Percentiles rank a stretch among this genome's conserved stretches.
phyloP scores from a whole-genome alignment of 2,113 vertebrate species.

The Corydoras maculifer region DNA sequence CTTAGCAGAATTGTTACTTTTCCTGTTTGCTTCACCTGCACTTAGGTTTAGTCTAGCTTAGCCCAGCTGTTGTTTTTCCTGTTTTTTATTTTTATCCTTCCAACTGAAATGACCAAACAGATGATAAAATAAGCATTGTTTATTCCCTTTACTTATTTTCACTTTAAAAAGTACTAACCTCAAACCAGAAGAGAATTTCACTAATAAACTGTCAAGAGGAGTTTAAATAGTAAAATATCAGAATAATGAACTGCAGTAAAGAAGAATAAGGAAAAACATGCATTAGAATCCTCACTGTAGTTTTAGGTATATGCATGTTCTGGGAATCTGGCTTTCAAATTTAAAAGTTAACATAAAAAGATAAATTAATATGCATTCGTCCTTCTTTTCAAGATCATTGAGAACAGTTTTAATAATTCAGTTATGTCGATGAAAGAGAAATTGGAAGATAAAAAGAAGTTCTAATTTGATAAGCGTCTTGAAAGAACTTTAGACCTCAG shows the following conservation, averaged over 20 bases:
- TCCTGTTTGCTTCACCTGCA: no score
- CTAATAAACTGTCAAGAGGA: slow-evolving; percentile 20
- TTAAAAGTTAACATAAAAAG: slow-evolving; percentile 41
- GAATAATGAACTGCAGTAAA: slow-evolving; percentile 4
- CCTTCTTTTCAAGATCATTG: slow-evolving; percentile 12
- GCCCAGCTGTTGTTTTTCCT: no score
- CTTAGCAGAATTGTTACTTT: no score
- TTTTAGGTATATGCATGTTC: slow-evolving; percentile 9
- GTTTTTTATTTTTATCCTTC: no score
- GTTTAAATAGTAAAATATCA: slow-evolving; percentile 21
- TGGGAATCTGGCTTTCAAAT: slow-evolving; percentile 27
- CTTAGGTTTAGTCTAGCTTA: no score
- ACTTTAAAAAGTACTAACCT: no score
- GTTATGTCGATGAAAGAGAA: slow-evolving; percentile 5
- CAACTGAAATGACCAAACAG: neutral
- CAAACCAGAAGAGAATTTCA: slow-evolving; percentile 11
- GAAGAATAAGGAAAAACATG: slow-evolving; percentile 16
- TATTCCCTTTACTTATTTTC: no score
- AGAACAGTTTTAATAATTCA: slow-evolving; percentile 34
- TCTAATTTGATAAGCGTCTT: slow-evolving; percentile 8
- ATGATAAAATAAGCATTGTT: no score
- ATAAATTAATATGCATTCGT: slow-evolving; percentile 37
- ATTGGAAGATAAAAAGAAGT: slow-evolving; percentile 2
- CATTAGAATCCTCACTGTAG: slow-evolving; percentile 18
- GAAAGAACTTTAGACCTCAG: slow-evolving; percentile 13